These are phyloP conservation scores for Troides aeacus DNA, from an alignment of 2,888 invertebrate species.

Conservation along the genomic window DNA sequence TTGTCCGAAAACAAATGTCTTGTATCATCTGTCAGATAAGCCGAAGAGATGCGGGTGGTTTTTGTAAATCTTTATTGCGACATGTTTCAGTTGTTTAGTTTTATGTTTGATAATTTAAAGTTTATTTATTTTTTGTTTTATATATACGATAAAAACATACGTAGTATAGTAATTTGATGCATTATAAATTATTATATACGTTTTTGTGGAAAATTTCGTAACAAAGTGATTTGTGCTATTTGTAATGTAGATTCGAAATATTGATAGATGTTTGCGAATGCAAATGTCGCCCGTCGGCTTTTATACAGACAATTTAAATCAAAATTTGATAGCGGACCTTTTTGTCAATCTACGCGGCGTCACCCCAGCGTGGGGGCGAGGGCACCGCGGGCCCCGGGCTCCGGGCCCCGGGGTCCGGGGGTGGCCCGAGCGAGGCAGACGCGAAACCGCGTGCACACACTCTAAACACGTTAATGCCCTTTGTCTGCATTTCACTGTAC, in stretches of 20 bases:
- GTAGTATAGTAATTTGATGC: no score
- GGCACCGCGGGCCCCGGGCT: not conserved
- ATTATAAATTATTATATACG: no score
- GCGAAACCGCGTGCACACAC: constrained; percentile 28
- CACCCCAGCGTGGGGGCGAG: constrained; percentile 12
- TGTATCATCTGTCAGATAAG: no score
- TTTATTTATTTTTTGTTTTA: no score
- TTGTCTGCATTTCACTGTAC: constrained; percentile 27
- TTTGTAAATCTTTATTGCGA: no score
- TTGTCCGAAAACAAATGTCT: no score
- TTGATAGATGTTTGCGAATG: not conserved
- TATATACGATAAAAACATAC: no score
- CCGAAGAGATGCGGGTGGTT: no score
- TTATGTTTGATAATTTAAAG: no score
- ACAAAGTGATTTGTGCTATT: constrained; percentile 1
- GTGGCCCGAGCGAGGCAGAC: constrained; percentile 19
- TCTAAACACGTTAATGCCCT: constrained; percentile 27
- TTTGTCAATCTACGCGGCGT: constrained; percentile 24
- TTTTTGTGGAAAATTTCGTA: not conserved
- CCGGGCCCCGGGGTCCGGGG: not conserved
- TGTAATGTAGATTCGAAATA: not conserved
- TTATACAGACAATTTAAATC: constrained; percentile 22
- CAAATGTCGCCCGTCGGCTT: not conserved
- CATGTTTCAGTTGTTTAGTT: no score
- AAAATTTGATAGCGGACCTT: constrained; percentile 25